These are phyloP conservation scores for Tetheella fluctuosa DNA, from an alignment of 2,888 invertebrate species.

Conservation along the genomic window DNA sequence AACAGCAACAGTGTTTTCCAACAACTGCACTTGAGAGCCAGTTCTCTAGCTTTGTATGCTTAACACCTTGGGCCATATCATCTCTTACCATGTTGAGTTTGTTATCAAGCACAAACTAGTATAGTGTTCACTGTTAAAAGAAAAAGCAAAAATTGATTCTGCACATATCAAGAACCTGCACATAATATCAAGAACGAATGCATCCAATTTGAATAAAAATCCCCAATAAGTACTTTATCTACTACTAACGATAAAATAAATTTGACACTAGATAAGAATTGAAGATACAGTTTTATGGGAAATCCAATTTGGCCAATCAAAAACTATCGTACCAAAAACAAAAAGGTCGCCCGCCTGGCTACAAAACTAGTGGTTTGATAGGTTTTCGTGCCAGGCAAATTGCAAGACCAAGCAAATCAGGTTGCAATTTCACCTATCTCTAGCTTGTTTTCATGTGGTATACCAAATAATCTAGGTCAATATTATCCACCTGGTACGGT, in stretches of 20 bases:
- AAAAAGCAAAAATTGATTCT: no score
- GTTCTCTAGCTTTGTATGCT: no score
- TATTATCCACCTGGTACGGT: constrained; percentile 3
- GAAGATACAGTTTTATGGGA: not conserved
- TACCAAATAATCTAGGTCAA: constrained; percentile 7
- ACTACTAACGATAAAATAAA: not conserved
- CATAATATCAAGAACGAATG: no score
- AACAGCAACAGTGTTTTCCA: no score
- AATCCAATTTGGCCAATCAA: not conserved
- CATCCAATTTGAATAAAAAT: no score
- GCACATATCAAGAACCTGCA: no score
- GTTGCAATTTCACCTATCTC: constrained; percentile 3
- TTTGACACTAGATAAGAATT: not conserved
- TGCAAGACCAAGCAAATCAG: not conserved
- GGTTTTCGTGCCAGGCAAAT: constrained; percentile 4
- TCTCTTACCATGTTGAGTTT: no score
- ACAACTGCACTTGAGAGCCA: no score
- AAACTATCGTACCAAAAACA: not conserved
- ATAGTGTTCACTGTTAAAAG: no score
- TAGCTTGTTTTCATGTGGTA: constrained; percentile 3
- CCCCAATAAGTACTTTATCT: no score
- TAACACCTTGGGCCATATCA: no score
- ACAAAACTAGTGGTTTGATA: not conserved
- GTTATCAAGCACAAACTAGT: no score
- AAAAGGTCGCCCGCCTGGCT: not conserved